Evolutionary conservation across 2,888 invertebrate species (phyloP).

Genomic region (Colletes collaris): DNA sequence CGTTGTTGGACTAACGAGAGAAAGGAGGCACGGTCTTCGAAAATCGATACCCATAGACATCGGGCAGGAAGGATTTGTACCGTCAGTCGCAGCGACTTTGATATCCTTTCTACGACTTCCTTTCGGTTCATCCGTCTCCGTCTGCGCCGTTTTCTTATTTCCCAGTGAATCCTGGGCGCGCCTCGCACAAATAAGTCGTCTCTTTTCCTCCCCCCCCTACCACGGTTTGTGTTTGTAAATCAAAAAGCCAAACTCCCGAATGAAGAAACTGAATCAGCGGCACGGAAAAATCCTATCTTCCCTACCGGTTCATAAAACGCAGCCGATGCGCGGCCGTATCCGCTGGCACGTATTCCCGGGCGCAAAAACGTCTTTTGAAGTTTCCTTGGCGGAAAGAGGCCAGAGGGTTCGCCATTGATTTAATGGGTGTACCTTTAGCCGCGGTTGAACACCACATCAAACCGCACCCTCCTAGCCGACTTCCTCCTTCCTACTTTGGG

Average conservation of each 20-base stretch:
- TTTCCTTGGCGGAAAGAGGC: slow-evolving; percentile 57
- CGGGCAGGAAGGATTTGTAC: slow-evolving; percentile 27
- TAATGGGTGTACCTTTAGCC: slow-evolving; percentile 66
- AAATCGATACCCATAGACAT: slow-evolving; percentile 40
- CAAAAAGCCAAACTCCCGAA: slow-evolving; percentile 54
- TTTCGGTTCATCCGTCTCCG: background rate
- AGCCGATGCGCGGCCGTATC: slow-evolving; percentile 39
- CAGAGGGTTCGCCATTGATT: slow-evolving; percentile 64
- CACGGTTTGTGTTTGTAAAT: slow-evolving; percentile 35
- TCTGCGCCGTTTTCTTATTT: slow-evolving; percentile 16
- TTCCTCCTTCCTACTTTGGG: slow-evolving; percentile 40
- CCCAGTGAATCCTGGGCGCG: background rate
- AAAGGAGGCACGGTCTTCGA: slow-evolving; percentile 28
- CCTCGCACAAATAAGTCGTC: slow-evolving; percentile 9
- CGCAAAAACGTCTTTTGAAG: slow-evolving; percentile 71
- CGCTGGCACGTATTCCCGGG: slow-evolving; percentile 43
- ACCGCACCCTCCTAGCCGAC: slow-evolving; percentile 49
- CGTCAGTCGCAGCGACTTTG: slow-evolving; percentile 29
- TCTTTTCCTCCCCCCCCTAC: background rate
- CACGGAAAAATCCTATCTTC: slow-evolving; percentile 41
- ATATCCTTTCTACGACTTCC: slow-evolving; percentile 25
- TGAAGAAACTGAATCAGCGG: slow-evolving; percentile 58
- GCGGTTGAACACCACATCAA: slow-evolving; percentile 69
- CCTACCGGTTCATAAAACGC: slow-evolving; percentile 46
- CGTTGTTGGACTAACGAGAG: background rate